phyloP scores from a whole-genome alignment of 1,140 invertebrate genomes.

The Maniola jurtina region DNA sequence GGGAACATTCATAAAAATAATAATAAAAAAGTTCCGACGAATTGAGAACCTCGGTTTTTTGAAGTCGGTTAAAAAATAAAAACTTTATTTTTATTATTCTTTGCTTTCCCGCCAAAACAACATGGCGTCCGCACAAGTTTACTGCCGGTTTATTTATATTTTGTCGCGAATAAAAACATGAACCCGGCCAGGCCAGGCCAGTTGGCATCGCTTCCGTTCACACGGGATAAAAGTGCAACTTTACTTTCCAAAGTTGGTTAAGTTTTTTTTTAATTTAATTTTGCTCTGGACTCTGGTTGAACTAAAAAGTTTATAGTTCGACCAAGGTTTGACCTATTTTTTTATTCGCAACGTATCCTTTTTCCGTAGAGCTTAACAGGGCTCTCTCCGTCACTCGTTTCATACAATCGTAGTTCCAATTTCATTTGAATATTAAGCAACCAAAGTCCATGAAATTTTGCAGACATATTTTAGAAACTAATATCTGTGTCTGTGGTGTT shows the following conservation, averaged over 20 bases:
- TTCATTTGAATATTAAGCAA: too few relatives aligned
- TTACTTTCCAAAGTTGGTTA: neutral
- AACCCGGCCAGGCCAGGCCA: constrained; percentile 3
- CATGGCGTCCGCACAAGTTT: neutral
- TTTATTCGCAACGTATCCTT: neutral
- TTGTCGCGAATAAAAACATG: constrained; percentile 15
- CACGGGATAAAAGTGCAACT: constrained; percentile 1
- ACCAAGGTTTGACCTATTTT: neutral
- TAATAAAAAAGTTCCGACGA: too few relatives aligned
- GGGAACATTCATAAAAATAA: too few relatives aligned
- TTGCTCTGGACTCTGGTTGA: neutral
- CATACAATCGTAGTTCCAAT: too few relatives aligned
- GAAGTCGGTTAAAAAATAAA: too few relatives aligned
- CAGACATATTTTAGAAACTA: too few relatives aligned
- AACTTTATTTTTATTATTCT: neutral
- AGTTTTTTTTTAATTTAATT: neutral
- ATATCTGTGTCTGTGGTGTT: too few relatives aligned
- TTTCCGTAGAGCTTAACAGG: too few relatives aligned
- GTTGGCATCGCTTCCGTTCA: constrained; percentile 22
- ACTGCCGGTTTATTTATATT: constrained; percentile 10
- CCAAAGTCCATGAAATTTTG: too few relatives aligned
- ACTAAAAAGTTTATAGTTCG: neutral
- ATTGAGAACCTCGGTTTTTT: too few relatives aligned
- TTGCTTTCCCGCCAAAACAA: neutral
- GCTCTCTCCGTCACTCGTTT: too few relatives aligned